These are phyloP conservation scores for Anagyrus pseudococci DNA, from an alignment of 2,888 invertebrate genomes.

Conservation along the genomic window DNA sequence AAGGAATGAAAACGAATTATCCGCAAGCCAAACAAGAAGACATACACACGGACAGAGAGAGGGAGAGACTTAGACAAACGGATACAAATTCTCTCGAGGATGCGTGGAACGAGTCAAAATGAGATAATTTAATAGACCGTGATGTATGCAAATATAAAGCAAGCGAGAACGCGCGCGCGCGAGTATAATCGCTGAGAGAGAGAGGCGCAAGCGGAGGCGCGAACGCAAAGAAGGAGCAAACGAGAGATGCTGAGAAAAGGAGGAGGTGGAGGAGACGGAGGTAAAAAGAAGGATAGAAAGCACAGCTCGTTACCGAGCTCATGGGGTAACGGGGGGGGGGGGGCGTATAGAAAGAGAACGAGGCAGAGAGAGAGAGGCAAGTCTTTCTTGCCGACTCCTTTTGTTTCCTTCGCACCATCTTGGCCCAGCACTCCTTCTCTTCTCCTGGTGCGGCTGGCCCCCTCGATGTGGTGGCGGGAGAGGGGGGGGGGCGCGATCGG, in stretches of 20 bases:
- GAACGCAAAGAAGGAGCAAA: too few relatives aligned
- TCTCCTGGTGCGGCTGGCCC: slow-evolving; percentile 19
- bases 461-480: too few relatives aligned
- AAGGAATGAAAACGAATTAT: too few relatives aligned
- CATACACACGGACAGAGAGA: too few relatives aligned
- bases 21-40: too few relatives aligned
- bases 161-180: slow-evolving; percentile 12
- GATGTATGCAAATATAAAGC: slow-evolving; percentile 27
- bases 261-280: background rate
- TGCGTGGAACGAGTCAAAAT: background rate
- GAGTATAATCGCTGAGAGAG: background rate
- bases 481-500: too few relatives aligned
- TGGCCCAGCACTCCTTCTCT: slow-evolving; percentile 18
- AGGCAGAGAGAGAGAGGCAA: too few relatives aligned
- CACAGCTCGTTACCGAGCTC: background rate
- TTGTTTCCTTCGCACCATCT: slow-evolving; percentile 40
- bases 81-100: background rate
- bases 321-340: too few relatives aligned
- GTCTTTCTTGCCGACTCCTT: slow-evolving; percentile 19
- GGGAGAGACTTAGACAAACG: too few relatives aligned
- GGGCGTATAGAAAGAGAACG: too few relatives aligned
- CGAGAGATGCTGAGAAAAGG: background rate
- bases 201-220: too few relatives aligned
- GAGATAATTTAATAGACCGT: slow-evolving; percentile 20
- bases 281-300: background rate